Evolutionary conservation across 2,113 vertebrate species (phyloP).

Genomic region (Raja brachyura): DNA sequence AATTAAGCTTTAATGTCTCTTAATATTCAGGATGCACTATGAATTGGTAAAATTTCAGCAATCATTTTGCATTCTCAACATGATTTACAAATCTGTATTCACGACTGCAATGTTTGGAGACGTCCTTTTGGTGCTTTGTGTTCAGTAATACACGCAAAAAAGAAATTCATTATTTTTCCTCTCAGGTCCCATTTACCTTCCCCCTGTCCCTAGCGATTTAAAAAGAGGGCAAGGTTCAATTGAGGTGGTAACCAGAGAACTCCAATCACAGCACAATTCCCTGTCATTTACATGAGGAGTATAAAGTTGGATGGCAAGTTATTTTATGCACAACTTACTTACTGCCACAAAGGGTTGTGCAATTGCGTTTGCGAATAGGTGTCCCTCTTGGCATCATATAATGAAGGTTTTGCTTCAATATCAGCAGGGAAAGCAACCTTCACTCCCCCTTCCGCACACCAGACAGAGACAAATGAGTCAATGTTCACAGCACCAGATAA

Average conservation of each 20-base stretch:
- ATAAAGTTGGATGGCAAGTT: no score
- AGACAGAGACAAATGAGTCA: constrained; percentile 6
- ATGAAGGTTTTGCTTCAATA: neutral
- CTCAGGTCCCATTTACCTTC: neutral
- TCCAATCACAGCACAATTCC: neutral
- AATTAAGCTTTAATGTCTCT: neutral
- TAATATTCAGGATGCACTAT: neutral
- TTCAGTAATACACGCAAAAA: neutral
- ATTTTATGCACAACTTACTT: neutral
- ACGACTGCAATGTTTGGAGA: neutral
- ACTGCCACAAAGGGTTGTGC: no score
- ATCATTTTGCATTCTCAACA: neutral
- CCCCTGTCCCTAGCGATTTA: neutral
- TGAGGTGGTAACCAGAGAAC: neutral
- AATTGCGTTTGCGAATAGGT: neutral
- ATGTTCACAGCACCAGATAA: neutral
- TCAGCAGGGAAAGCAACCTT: neutral
- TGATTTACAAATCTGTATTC: neutral
- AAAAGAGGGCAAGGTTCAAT: neutral
- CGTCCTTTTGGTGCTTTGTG: neutral
- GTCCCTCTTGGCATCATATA: neutral
- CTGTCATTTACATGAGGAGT: neutral
- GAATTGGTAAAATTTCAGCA: neutral
- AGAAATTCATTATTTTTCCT: neutral
- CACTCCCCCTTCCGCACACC: neutral